Conservation (phyloP, 2,797 vertebrate species). For the Oophaga sylvatica region DNA sequence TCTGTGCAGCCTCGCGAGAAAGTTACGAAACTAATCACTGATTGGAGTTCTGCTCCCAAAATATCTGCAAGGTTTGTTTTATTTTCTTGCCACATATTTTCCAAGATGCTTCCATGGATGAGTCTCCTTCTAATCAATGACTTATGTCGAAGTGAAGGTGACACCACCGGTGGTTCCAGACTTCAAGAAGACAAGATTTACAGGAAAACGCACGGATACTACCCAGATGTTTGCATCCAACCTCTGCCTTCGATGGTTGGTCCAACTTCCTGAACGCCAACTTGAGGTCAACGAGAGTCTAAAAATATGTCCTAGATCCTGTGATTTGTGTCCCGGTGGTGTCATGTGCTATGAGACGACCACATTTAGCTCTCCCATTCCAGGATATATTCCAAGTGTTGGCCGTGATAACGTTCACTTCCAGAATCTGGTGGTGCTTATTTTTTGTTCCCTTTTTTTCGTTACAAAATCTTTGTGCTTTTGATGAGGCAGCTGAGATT, state of each 20-base stretch:
- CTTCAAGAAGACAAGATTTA: neutral
- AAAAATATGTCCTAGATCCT: neutral
- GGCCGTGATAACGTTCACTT: neutral
- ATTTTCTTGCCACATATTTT: neutral
- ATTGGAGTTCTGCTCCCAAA: neutral
- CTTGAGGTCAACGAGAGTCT: neutral
- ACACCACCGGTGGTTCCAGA: neutral
- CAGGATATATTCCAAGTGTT: slow-evolving; percentile 4
- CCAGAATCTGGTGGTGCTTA: slow-evolving; percentile 10
- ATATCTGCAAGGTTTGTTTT: neutral
- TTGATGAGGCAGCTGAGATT: slow-evolving; percentile 33
- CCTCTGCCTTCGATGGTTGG: neutral
- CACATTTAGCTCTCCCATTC: slow-evolving; percentile 13
- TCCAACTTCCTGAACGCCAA: neutral
- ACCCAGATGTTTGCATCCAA: neutral
- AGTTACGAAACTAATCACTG: neutral
- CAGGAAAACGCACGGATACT: neutral
- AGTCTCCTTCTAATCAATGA: too few species aligned
- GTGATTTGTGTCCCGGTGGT: neutral
- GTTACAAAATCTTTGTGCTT: slow-evolving; percentile 47
- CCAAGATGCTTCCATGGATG: neutral
- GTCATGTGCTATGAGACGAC: neutral
- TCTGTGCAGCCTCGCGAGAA: neutral
- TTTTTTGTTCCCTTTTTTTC: neutral
- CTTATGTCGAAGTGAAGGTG: neutral